phyloP scores from a whole-genome alignment of 2,113 vertebrate genomes.

The Anoura caudifer region DNA sequence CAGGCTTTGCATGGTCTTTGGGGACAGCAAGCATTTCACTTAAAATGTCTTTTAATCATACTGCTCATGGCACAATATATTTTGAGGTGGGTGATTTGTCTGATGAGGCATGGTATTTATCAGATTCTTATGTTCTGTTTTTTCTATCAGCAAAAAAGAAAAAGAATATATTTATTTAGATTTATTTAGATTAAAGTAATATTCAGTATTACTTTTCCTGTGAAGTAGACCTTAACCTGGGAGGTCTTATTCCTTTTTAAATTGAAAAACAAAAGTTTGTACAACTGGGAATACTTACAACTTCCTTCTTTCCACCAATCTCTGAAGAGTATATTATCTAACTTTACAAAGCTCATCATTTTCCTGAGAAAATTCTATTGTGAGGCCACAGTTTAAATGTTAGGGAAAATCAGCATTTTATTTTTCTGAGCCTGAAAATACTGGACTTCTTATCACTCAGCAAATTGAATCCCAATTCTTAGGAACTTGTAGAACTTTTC shows the following conservation, averaged over 20 bases:
- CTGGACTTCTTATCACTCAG: background rate
- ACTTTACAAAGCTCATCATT: conserved; percentile 25
- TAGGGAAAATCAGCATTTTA: background rate
- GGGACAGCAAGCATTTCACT: background rate
- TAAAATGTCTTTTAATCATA: conserved; percentile 42
- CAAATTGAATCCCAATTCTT: background rate
- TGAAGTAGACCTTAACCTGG: conserved; percentile 1
- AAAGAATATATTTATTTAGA: too few species aligned
- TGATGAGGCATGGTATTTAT: background rate
- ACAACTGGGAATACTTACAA: conserved; percentile 54
- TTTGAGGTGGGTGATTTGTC: background rate
- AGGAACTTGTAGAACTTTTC: background rate
- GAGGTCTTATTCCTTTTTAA: conserved; percentile 51
- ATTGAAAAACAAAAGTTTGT: conserved; percentile 48
- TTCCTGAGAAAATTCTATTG: background rate
- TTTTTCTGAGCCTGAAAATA: background rate
- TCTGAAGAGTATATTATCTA: conserved; percentile 23
- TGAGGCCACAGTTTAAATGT: conserved; percentile 4
- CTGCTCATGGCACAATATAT: background rate
- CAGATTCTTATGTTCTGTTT: conserved; percentile 4
- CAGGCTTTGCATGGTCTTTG: background rate
- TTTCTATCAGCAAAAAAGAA: background rate
- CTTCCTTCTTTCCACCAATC: conserved; percentile 45
- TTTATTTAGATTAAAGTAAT: conserved; percentile 23
- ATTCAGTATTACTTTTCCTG: background rate